A percentile compares a stretch with the other conserved stretches of the same genome.
phyloP scores from a whole-genome alignment of 2,888 invertebrate genomes.

The Tenthredo amoena region DNA sequence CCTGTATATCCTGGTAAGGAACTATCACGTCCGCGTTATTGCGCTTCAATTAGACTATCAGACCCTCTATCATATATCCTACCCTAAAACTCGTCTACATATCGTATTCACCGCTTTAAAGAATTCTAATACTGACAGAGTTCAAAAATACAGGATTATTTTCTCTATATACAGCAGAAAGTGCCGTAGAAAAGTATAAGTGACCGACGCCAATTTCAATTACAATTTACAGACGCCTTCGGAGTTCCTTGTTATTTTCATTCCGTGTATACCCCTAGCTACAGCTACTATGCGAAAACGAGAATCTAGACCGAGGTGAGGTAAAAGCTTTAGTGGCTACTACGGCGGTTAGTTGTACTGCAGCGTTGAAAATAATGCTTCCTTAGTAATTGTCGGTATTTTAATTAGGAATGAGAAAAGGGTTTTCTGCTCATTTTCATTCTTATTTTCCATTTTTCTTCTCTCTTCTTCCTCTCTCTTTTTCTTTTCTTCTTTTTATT shows the following conservation, averaged over 20 bases:
- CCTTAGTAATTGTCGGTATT: not conserved
- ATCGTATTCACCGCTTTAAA: not conserved
- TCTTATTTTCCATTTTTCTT: not conserved
- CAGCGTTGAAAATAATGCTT: slow-evolving; percentile 1
- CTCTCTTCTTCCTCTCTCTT: not conserved
- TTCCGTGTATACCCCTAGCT: not conserved
- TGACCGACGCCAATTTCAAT: not conserved
- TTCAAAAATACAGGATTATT: not conserved
- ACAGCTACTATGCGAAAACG: too few species aligned
- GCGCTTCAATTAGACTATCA: not conserved
- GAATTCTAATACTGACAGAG: not conserved
- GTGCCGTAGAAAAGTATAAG: not conserved
- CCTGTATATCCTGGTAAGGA: not conserved
- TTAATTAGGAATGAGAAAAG: not conserved
- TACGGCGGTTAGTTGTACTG: not conserved
- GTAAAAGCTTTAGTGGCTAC: slow-evolving; percentile 1
- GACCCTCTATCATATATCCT: not conserved
- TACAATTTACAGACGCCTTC: not conserved
- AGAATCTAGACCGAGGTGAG: slow-evolving; percentile 4
- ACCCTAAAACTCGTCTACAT: not conserved
- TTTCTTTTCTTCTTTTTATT: not conserved
- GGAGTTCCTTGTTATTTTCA: not conserved
- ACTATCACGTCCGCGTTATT: slow-evolving; percentile 4
- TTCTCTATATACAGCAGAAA: not conserved
- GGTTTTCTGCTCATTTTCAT: not conserved